Base-by-base conservation (phyloP, 2,797 vertebrate genomes). In the Cichlasoma orientale region DNA sequence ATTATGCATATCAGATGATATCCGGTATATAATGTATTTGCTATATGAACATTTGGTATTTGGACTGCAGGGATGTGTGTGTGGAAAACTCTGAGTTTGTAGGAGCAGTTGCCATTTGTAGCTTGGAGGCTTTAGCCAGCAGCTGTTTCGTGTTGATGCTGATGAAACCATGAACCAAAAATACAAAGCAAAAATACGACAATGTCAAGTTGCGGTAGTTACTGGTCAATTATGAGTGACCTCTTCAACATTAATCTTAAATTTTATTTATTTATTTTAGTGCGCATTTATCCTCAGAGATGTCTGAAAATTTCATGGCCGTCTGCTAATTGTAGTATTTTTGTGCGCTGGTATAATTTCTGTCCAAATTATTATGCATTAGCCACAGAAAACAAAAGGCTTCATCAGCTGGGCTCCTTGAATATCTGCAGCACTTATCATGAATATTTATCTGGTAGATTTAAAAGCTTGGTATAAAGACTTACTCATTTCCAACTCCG, bases 31-130 rank as follows among this genome's bases (percentile, higher is more conserved):
- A 41, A 36, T 36, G 11, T 41, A 41, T 14, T 41, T 19, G 11
- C 36, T 52, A 10, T 69, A 72, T 36, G 73, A 44, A 52, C 74
- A 72, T 16, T 2, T 56, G 57, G 50, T n/a, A 71, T 82, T 79
- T 71, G 44, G 33, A 8, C 29, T 57, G 44, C 23, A 19, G 5
- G 55, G 14, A 10, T 52, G 52, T 27, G 59, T 14, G 19, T 14
- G 19, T 31, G 36, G 3, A 68, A 55, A 79, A 47, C 36, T 54
- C 4, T 16, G 47, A 33, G 18, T 41, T 55, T 58, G 7, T 25
- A 25, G 23, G 13, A 77, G 72, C 29, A 38, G 53, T 29, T 50
- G 21, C 25, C 13, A 16, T 70, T 61, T 23, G 58, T 59, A 59
- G 29, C 18, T 41, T 18, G 31, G 44, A 38, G 31, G 47, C 23